Conservation (phyloP, 1,140 invertebrate genomes). For the Aethina tumida region DNA sequence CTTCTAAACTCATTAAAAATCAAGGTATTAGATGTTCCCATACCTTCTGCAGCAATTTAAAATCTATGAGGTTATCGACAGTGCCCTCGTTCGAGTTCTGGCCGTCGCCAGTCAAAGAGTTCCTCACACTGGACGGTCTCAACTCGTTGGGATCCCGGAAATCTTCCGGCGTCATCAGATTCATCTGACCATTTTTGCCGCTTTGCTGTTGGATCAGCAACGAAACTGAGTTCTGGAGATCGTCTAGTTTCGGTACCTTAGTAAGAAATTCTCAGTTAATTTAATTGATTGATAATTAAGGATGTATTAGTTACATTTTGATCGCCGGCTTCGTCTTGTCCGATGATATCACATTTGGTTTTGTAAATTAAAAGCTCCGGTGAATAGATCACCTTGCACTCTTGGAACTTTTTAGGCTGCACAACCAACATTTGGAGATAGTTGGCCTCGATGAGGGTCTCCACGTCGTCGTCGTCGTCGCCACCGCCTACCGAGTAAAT, state of each 20-base stretch:
- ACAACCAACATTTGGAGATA: slow-evolving; percentile 67
- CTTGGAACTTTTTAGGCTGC: slow-evolving; percentile 80
- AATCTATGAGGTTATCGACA: slow-evolving; percentile 25
- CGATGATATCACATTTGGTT: slow-evolving; percentile 6
- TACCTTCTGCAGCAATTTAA: slow-evolving; percentile 29
- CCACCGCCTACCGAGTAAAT: slow-evolving; percentile 26
- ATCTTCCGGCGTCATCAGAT: slow-evolving; percentile 80
- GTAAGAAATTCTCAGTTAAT: too few species aligned
- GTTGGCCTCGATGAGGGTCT: slow-evolving; percentile 21
- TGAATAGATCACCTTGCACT: slow-evolving; percentile 70
- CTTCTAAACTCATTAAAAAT: too few species aligned
- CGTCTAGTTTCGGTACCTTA: slow-evolving; percentile 29
- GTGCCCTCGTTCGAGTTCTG: slow-evolving; percentile 8
- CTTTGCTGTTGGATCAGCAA: slow-evolving; percentile 30
- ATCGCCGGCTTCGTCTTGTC: too few species aligned
- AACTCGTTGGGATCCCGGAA: slow-evolving; percentile 58
- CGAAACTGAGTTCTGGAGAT: slow-evolving; percentile 31
- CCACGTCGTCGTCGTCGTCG: slow-evolving; percentile 27
- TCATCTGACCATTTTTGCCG: slow-evolving; percentile 35
- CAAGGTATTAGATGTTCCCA: too few species aligned
- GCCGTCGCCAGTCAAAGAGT: slow-evolving; percentile 16
- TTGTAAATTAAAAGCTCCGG: slow-evolving; percentile 36
- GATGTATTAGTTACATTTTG: neutral
- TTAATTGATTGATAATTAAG: neutral
- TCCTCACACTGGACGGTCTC: slow-evolving; percentile 21